phyloP scores from a whole-genome alignment of 2,888 invertebrate genomes.

The Elysia crispata region DNA sequence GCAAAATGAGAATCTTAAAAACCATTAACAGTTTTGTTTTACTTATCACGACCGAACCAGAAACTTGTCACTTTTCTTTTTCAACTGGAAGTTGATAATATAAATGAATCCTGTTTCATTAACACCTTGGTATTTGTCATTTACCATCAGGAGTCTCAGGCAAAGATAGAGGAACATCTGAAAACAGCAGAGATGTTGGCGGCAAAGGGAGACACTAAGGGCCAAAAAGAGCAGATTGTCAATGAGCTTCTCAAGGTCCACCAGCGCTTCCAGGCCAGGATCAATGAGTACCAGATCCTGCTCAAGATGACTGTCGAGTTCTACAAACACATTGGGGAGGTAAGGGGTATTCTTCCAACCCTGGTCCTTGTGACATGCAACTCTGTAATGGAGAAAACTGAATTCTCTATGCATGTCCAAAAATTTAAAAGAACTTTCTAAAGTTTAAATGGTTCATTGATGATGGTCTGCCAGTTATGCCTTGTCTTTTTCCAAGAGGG shows the following conservation, averaged over 20 bases:
- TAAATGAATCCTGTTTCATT: too few species aligned
- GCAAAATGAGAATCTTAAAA: too few species aligned
- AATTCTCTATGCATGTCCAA: too few species aligned
- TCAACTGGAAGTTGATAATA: too few species aligned
- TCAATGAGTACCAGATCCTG: slow-evolving; percentile 85
- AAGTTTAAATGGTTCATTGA: too few species aligned
- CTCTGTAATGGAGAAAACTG: too few species aligned
- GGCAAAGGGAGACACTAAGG: slow-evolving; percentile 81
- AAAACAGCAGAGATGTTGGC: slow-evolving; percentile 84
- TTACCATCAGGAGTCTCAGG: slow-evolving; percentile 71
- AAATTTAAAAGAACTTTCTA: too few species aligned
- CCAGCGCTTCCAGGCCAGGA: slow-evolving; percentile 83
- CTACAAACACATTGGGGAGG: slow-evolving; percentile 83
- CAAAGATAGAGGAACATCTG: slow-evolving; percentile 83
- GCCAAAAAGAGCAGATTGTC: slow-evolving; percentile 82
- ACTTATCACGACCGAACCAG: too few species aligned
- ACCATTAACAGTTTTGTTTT: too few species aligned
- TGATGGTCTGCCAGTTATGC: too few species aligned
- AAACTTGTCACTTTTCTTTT: too few species aligned
- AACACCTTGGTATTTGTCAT: slow-evolving; percentile 9
- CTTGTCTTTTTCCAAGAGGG: too few species aligned
- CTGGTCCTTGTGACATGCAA: not conserved
- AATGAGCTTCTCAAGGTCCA: slow-evolving; percentile 84
- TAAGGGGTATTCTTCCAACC: slow-evolving; percentile 62
- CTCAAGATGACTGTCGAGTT: slow-evolving; percentile 85